Conservation (phyloP, 1,140 invertebrate species). For the Telenomus remus region DNA sequence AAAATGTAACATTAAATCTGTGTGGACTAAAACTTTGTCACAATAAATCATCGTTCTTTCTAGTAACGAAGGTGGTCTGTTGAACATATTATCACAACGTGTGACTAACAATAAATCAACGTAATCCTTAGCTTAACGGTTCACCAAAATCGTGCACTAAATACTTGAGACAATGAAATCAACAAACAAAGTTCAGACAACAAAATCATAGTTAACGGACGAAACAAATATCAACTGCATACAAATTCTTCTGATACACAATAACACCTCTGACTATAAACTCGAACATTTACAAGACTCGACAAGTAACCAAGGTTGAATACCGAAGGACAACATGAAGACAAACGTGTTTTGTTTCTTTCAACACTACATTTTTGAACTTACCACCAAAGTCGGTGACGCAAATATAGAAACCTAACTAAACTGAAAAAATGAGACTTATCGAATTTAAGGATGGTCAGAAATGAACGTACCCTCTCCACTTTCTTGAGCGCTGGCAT, state of each 20-base stretch:
- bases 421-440: background rate
- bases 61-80: slow-evolving; percentile 54
- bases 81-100: background rate
- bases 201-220: background rate
- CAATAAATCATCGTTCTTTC: background rate
- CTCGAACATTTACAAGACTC: too few species aligned
- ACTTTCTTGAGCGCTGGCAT: slow-evolving; percentile 91
- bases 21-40: slow-evolving; percentile 15
- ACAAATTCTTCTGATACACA: too few species aligned
- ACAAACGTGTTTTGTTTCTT: too few species aligned
- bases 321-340: too few species aligned
- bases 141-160: slow-evolving; percentile 1
- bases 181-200: background rate
- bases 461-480: slow-evolving; percentile 85
- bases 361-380: too few species aligned
- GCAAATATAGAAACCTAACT: background rate
- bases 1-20: too few species aligned
- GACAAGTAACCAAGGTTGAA: too few species aligned
- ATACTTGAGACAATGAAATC: background rate
- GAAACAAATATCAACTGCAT: background rate
- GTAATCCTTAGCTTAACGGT: background rate
- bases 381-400: background rate
- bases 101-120: background rate
- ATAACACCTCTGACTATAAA: too few species aligned
- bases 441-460: background rate